Evolutionary conservation across 2,888 invertebrate genomes (phyloP).

Genomic region (Lepidocyrtoides sp.): DNA sequence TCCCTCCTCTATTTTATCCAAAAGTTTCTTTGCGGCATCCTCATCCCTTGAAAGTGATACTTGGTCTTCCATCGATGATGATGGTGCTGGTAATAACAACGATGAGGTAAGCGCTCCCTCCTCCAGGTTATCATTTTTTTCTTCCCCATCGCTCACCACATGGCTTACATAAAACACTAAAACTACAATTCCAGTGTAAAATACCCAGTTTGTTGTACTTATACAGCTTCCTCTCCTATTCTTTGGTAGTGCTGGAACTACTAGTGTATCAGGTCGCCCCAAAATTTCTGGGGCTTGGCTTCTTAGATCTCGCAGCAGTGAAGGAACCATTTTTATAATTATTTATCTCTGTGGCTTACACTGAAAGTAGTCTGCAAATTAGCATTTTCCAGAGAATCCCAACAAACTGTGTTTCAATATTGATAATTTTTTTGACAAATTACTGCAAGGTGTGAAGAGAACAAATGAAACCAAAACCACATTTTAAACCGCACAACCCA

Average conservation of each 20-base stretch:
- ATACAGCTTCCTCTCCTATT: neutral
- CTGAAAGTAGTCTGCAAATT: no score
- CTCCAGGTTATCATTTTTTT: no score
- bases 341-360: no score
- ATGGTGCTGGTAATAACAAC: no score
- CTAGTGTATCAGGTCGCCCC: conserved; percentile 1
- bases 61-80: neutral
- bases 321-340: neutral
- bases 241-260: neutral
- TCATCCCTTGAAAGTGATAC: conserved; percentile 71
- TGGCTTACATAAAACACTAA: conserved; percentile 18
- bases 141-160: neutral
- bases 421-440: no score
- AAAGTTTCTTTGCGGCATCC: conserved; percentile 75
- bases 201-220: conserved; percentile 14
- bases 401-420: no score
- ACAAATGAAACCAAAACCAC: no score
- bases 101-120: no score
- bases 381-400: no score
- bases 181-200: neutral
- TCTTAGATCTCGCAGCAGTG: neutral
- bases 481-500: no score
- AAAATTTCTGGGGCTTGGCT: neutral
- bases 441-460: no score
- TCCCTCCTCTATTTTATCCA: conserved; percentile 80